A percentile compares a stretch with the other conserved stretches of the same genome.
Evolutionary conservation across 1,140 invertebrate genomes (phyloP).

Genomic region (Drosophila lowei): DNA sequence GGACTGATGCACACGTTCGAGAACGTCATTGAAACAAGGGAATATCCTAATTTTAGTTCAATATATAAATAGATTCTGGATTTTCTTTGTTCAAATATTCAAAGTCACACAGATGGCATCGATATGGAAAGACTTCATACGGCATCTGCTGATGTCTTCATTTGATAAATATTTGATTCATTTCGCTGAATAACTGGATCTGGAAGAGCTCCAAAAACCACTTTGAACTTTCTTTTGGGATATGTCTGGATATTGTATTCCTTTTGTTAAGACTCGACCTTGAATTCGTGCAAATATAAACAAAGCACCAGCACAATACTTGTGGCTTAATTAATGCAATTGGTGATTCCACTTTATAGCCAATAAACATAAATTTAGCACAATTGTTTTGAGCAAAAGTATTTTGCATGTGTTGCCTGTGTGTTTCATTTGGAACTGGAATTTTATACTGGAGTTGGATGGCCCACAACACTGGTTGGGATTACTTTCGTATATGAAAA

Average conservation of each 20-base stretch:
- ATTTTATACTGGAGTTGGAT: neutral
- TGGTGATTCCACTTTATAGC: neutral
- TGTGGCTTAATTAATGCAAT: constrained; percentile 18
- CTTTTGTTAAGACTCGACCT: constrained; percentile 28
- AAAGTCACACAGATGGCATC: constrained; percentile 6
- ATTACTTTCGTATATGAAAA: constrained; percentile 3
- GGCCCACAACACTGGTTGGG: neutral
- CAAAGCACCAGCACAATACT: constrained; percentile 15
- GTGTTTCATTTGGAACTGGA: neutral
- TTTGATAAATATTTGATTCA: too few species aligned
- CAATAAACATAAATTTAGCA: neutral
- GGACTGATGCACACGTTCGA: neutral
- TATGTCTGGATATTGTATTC: constrained; percentile 23
- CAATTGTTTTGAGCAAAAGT: neutral
- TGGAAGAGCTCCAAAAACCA: neutral
- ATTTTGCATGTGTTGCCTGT: neutral
- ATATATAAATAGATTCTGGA: constrained; percentile 21
- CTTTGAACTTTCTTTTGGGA: neutral
- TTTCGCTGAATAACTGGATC: neutral
- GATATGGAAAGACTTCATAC: neutral
- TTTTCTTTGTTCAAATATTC: constrained; percentile 3
- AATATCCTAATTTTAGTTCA: constrained; percentile 34
- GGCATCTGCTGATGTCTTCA: neutral
- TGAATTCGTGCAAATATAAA: constrained; percentile 34
- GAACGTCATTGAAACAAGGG: neutral